Percentiles rank a stretch among this genome's conserved stretches.
Evolutionary conservation across 2,888 invertebrate species (phyloP).

Genomic region (Autographa pulchrina): DNA sequence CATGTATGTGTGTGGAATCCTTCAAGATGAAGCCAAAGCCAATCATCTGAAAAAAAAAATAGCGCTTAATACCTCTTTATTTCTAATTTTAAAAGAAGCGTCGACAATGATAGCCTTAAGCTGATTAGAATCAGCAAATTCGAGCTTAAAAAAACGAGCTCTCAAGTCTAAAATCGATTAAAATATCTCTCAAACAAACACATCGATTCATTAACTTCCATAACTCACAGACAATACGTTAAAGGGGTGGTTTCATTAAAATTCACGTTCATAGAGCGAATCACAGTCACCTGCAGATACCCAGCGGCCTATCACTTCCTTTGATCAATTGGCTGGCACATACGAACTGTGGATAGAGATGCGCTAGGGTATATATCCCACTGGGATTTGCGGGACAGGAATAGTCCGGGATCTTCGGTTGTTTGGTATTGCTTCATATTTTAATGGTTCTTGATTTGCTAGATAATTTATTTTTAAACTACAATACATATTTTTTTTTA

Average conservation of each 20-base stretch:
- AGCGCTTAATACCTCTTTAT: too few relatives aligned
- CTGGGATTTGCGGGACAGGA: constrained; percentile 16
- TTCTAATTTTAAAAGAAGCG: too few relatives aligned
- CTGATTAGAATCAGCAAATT: background rate
- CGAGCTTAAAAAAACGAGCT: background rate
- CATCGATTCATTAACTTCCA: constrained; percentile 35
- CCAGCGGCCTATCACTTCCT: constrained; percentile 61
- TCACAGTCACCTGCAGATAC: constrained; percentile 59
- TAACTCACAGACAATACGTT: constrained; percentile 46
- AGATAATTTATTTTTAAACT: background rate
- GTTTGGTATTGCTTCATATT: background rate
- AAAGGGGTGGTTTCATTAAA: constrained; percentile 57
- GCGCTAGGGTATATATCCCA: constrained; percentile 21
- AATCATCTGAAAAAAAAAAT: too few relatives aligned
- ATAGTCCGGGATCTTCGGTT: constrained; percentile 3
- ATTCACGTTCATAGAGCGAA: constrained; percentile 53
- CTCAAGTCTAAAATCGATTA: background rate
- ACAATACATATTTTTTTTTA: too few relatives aligned
- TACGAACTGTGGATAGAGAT: constrained; percentile 39
- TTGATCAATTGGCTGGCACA: constrained; percentile 61
- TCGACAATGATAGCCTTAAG: too few relatives aligned
- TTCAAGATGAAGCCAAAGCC: too few relatives aligned
- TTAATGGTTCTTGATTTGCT: background rate
- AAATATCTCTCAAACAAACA: constrained; percentile 26
- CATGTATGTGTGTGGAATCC: too few relatives aligned